Conservation (phyloP, 2,797 vertebrate species). For the Vespertilio murinus region DNA sequence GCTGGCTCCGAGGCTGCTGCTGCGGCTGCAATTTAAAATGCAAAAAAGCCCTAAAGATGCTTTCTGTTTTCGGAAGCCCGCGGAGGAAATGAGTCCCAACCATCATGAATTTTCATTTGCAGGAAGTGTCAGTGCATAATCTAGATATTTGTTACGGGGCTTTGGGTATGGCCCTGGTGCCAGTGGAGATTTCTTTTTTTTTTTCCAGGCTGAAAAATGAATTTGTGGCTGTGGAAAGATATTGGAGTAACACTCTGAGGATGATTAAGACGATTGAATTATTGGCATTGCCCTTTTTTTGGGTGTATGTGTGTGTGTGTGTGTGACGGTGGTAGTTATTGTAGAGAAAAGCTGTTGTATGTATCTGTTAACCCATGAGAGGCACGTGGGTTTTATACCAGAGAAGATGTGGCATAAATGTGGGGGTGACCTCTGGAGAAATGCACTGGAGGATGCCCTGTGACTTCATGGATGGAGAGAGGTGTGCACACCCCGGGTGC, state of each 20-base stretch:
- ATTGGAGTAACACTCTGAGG: constrained; percentile 66
- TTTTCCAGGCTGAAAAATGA: constrained; percentile 22
- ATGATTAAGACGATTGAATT: constrained; percentile 51
- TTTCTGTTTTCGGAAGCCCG: constrained; percentile 72
- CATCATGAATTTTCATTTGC: constrained; percentile 74
- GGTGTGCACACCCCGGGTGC: neutral
- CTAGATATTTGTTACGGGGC: constrained; percentile 72
- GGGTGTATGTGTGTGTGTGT: neutral
- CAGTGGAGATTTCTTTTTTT: neutral
- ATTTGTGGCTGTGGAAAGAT: constrained; percentile 56
- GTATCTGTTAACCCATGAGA: constrained; percentile 38
- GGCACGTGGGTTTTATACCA: constrained; percentile 23
- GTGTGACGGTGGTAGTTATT: constrained; percentile 16
- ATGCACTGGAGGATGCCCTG: neutral
- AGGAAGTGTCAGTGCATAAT: constrained; percentile 77
- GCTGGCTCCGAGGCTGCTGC: constrained; percentile 28
- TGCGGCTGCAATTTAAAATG: constrained; percentile 67
- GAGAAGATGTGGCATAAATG: neutral
- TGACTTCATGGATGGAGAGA: neutral
- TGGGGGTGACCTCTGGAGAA: constrained; percentile 41
- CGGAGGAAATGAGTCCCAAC: constrained; percentile 77
- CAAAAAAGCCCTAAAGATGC: constrained; percentile 69
- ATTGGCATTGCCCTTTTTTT: neutral
- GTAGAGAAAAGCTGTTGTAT: constrained; percentile 43
- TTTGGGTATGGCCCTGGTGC: constrained; percentile 67